phyloP scores from a whole-genome alignment of 2,113 vertebrate genomes.

The Pseudorasbora parva region DNA sequence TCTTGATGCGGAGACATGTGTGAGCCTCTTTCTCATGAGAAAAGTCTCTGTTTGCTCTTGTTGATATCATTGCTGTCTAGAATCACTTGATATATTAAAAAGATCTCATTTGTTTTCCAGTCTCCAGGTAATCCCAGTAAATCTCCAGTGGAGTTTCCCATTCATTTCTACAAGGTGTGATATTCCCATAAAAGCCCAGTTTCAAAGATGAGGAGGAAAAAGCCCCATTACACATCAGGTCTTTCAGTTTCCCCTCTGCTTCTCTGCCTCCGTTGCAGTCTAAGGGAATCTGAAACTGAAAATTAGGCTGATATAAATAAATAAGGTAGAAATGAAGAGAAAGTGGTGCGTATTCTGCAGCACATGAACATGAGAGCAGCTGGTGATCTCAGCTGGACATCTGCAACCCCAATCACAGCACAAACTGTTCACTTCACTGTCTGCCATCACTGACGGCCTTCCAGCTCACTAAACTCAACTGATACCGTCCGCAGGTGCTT shows the following conservation, averaged over 20 bases:
- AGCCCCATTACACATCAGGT: background rate
- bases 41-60: background rate
- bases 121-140: slow-evolving; percentile 17
- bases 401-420: slow-evolving; percentile 31
- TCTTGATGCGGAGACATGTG: background rate
- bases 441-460: slow-evolving; percentile 6
- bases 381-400: slow-evolving; percentile 48
- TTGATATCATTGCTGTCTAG: background rate
- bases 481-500: slow-evolving; percentile 27
- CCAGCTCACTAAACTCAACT: background rate
- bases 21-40: background rate
- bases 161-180: background rate
- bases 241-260: background rate
- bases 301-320: slow-evolving; percentile 11
- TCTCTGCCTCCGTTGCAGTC: slow-evolving; percentile 13
- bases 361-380: slow-evolving; percentile 39
- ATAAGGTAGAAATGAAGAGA: background rate
- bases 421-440: slow-evolving; percentile 43
- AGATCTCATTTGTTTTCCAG: slow-evolving; percentile 2
- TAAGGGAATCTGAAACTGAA: slow-evolving; percentile 24
- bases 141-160: slow-evolving; percentile 3
- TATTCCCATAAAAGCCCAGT: slow-evolving; percentile 17
- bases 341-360: background rate
- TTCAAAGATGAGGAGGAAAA: slow-evolving; percentile 26
- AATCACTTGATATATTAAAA: background rate